A percentile compares a stretch with the other conserved stretches of the same genome.
These are phyloP conservation scores for Boleophthalmus pectinirostris DNA, from an alignment of 2,113 vertebrate species.

Conservation along the genomic window DNA sequence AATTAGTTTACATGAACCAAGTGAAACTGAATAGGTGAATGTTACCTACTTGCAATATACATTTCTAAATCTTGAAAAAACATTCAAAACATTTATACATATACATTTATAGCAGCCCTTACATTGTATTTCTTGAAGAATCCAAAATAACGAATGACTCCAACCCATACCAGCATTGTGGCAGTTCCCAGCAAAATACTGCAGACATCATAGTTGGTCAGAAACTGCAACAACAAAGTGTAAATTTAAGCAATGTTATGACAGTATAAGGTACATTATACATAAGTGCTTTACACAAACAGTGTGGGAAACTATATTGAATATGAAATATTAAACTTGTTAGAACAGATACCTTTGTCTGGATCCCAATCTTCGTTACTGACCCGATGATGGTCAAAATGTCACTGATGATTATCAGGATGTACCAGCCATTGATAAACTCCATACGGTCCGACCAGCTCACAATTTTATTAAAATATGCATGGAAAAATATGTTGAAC, in stretches of 20 bases:
- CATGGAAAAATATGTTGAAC: slow-evolving; percentile 82
- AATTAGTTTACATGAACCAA: background rate
- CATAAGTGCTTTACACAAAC: background rate
- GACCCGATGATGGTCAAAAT: slow-evolving; percentile 87
- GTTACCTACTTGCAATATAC: too few species aligned
- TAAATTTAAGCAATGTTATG: background rate
- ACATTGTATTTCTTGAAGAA: slow-evolving; percentile 98
- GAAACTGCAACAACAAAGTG: slow-evolving; percentile 72
- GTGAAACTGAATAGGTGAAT: background rate
- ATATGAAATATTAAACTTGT: background rate
- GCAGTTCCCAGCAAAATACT: slow-evolving; percentile 91
- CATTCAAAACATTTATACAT: background rate
- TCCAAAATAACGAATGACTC: slow-evolving; percentile 91
- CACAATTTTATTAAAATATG: slow-evolving; percentile 82
- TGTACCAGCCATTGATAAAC: slow-evolving; percentile 96
- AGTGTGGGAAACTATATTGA: background rate
- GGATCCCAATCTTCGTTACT: slow-evolving; percentile 92
- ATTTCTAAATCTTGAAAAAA: too few species aligned
- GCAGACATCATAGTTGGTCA: slow-evolving; percentile 90
- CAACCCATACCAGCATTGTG: slow-evolving; percentile 92
- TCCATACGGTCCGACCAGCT: slow-evolving; percentile 86
- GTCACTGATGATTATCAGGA: slow-evolving; percentile 89
- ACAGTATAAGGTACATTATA: background rate
- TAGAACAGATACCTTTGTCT: slow-evolving; percentile 81
- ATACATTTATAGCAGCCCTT: slow-evolving; percentile 57